Evolutionary conservation across 2,888 invertebrate species (phyloP).

Genomic region (Azorinus chamasolen): DNA sequence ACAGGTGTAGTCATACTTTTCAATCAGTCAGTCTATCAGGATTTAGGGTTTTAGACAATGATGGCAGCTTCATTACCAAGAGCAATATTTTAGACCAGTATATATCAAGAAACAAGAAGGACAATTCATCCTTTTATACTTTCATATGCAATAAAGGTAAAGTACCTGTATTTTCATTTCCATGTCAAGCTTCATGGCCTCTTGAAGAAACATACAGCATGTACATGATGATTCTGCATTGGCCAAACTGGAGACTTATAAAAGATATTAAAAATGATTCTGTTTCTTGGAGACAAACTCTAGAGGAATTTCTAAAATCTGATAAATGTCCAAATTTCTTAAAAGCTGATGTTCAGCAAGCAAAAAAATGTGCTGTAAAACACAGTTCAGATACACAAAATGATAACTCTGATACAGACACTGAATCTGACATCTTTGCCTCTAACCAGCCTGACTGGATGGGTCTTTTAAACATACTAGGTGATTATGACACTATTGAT

Average conservation of each 20-base stretch:
- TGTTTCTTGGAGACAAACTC: constrained; percentile 43
- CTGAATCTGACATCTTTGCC: too few species aligned
- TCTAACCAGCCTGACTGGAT: too few species aligned
- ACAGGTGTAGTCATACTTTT: constrained; percentile 59
- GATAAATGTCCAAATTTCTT: constrained; percentile 48
- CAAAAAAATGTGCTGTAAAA: too few species aligned
- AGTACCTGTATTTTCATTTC: background rate
- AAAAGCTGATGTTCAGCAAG: too few species aligned
- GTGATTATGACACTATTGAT: too few species aligned
- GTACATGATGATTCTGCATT: constrained; percentile 55
- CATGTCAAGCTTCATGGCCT: constrained; percentile 48
- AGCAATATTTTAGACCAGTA: constrained; percentile 32
- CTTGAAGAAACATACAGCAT: constrained; percentile 52
- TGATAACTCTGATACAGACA: too few species aligned
- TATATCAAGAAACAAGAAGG: constrained; percentile 11
- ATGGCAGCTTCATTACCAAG: constrained; percentile 15
- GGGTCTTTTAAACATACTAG: too few species aligned
- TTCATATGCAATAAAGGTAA: too few species aligned
- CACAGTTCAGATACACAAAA: too few species aligned
- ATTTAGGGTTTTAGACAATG: constrained; percentile 38
- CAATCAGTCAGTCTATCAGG: constrained; percentile 60
- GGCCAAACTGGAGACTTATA: constrained; percentile 62
- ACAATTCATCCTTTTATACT: too few species aligned
- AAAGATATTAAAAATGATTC: constrained; percentile 52
- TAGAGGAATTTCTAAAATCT: constrained; percentile 39